Percentiles rank a stretch among this genome's conserved stretches.
These are phyloP conservation scores for Thecophora atra DNA, from an alignment of 2,888 invertebrate species.

Conservation along the genomic window DNA sequence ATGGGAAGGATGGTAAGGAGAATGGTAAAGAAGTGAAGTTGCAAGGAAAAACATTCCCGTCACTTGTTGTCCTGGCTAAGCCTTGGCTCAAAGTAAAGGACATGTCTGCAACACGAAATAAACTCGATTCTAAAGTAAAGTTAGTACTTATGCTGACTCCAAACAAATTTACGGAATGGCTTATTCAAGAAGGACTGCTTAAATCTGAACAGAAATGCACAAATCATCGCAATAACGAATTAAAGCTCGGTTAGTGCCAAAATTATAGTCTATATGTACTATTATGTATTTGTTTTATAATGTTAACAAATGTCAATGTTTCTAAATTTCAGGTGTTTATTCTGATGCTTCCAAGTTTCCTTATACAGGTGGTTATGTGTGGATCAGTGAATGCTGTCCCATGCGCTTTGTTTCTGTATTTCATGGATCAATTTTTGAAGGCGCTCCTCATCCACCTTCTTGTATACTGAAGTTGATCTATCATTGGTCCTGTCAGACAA, in stretches of 20 bases:
- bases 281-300: neutral
- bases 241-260: constrained; percentile 73
- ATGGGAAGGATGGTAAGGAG: constrained; percentile 71
- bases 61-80: constrained; percentile 83
- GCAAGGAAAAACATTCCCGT: constrained; percentile 84
- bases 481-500: constrained; percentile 92
- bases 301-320: neutral
- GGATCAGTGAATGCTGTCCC: constrained; percentile 89
- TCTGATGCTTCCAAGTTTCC: constrained; percentile 86
- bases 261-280: no score
- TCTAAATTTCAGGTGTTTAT: constrained; percentile 74
- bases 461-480: constrained; percentile 85
- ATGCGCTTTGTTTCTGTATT: constrained; percentile 87
- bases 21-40: constrained; percentile 81
- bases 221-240: constrained; percentile 74
- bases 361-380: constrained; percentile 89
- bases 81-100: constrained; percentile 81
- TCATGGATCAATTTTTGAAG: constrained; percentile 87
- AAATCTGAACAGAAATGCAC: constrained; percentile 82
- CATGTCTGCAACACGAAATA: constrained; percentile 70
- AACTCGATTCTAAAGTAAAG: constrained; percentile 82
- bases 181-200: constrained; percentile 85
- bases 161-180: constrained; percentile 89
- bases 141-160: constrained; percentile 82
- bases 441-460: constrained; percentile 84